Conservation (phyloP, 2,113 vertebrate genomes). For the Egretta garzetta region DNA sequence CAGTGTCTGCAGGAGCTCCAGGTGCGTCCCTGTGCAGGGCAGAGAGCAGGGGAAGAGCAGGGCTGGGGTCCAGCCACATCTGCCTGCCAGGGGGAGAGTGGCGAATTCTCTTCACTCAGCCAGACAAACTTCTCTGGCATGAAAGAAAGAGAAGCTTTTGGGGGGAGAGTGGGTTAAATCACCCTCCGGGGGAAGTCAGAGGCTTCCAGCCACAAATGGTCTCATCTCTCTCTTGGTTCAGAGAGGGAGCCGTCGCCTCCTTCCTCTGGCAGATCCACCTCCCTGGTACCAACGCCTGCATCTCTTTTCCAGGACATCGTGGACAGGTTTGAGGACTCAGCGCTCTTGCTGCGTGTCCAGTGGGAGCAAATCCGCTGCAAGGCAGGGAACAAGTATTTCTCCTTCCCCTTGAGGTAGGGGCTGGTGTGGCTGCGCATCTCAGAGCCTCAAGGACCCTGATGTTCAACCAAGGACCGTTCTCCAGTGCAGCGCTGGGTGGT, state of each 20-base stretch:
- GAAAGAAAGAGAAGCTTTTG: not conserved
- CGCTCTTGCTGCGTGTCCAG: conserved; percentile 73
- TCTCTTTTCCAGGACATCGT: conserved; percentile 76
- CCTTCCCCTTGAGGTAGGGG: conserved; percentile 80
- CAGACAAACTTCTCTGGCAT: not conserved
- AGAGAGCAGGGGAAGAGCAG: not conserved
- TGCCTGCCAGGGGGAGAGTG: not conserved
- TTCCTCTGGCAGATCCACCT: not conserved
- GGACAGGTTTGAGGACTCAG: conserved; percentile 84
- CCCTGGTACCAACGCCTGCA: not conserved
- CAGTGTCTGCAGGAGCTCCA: conserved; percentile 82
- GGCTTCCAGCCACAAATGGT: not conserved
- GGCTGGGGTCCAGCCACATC: not conserved
- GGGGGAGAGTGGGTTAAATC: not conserved
- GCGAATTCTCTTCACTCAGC: not conserved
- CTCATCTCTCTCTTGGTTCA: not conserved
- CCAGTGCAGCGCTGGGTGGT: not conserved
- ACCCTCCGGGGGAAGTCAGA: not conserved
- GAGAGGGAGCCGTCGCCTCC: not conserved
- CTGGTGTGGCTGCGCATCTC: not conserved
- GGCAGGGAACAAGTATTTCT: conserved; percentile 90
- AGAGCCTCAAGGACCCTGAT: not conserved
- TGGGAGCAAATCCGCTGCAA: conserved; percentile 86
- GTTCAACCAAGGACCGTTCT: not conserved
- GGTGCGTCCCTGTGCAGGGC: conserved; percentile 62